A percentile compares a stretch with the other conserved stretches of the same genome.
Evolutionary conservation across 2,113 vertebrate genomes (phyloP).

Genomic region (Odontophorus gujanensis): DNA sequence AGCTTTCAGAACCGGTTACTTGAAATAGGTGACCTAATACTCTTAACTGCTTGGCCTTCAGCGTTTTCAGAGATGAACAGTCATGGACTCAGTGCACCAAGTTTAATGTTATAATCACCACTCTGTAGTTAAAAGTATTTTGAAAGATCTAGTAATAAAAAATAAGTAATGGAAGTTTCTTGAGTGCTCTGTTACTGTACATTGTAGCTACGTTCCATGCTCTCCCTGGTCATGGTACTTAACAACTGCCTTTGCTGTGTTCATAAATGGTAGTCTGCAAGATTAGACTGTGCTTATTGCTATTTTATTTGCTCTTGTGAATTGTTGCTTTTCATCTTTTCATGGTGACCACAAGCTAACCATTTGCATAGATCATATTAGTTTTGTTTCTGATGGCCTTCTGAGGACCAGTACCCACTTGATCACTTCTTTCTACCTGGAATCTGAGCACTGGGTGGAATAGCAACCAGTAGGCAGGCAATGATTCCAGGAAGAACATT

Average conservation of each 20-base stretch:
- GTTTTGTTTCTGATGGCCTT: neutral
- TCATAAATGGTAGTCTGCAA: neutral
- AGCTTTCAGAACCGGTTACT: neutral
- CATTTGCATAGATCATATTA: neutral
- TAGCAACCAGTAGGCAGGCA: neutral
- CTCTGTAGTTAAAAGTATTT: neutral
- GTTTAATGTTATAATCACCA: neutral
- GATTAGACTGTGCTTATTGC: rapidly evolving
- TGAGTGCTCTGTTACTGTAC: neutral
- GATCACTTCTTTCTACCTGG: neutral
- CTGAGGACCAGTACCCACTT: neutral
- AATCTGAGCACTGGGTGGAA: neutral
- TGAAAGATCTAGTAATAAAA: neutral
- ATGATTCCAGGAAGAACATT: neutral
- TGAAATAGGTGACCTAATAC: neutral
- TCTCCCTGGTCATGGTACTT: neutral
- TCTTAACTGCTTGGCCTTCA: neutral
- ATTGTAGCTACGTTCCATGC: neutral
- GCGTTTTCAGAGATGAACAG: neutral
- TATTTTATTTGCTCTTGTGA: neutral
- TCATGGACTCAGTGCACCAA: neutral
- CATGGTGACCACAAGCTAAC: neutral
- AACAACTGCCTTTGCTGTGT: neutral
- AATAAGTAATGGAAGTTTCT: neutral
- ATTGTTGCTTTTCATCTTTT: neutral